These are phyloP conservation scores for Meloidogyne chitwoodi DNA, from an alignment of 1,140 invertebrate species.

Conservation along the genomic window DNA sequence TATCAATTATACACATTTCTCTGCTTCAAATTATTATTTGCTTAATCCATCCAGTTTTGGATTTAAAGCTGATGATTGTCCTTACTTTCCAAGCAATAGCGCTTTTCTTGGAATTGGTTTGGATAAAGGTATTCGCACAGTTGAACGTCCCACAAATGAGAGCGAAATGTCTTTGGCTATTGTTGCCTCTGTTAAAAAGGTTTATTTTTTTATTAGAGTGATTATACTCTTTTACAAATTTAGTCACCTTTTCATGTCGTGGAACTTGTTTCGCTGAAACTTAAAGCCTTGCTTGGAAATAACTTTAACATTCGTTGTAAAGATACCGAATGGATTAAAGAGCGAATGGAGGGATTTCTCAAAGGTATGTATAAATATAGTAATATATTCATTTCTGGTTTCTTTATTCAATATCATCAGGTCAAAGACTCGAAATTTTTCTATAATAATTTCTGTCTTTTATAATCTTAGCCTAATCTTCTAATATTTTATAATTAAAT, in stretches of 20 bases:
- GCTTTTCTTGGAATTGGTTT: conserved; percentile 4
- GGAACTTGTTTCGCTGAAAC: not conserved
- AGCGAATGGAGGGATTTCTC: not conserved
- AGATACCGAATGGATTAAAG: not conserved
- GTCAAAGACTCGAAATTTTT: too few species aligned
- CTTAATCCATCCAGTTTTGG: not conserved
- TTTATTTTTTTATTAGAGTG: not conserved
- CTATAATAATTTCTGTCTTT: too few species aligned
- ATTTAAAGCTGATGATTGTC: not conserved
- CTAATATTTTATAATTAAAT: too few species aligned
- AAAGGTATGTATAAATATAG: too few species aligned
- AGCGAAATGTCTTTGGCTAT: not conserved
- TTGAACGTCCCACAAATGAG: not conserved
- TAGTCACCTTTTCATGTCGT: conserved; percentile 1
- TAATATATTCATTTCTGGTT: too few species aligned
- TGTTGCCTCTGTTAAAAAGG: conserved; percentile 1
- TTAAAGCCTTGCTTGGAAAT: not conserved
- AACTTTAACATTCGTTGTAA: not conserved
- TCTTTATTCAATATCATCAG: too few species aligned
- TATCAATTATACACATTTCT: not conserved
- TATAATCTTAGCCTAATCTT: too few species aligned
- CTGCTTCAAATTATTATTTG: not conserved
- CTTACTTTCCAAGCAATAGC: not conserved
- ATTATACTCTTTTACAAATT: not conserved
- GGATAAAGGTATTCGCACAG: not conserved